Evolutionary conservation across 2,888 invertebrate genomes (phyloP).

Genomic region (Zonitis immaculata): DNA sequence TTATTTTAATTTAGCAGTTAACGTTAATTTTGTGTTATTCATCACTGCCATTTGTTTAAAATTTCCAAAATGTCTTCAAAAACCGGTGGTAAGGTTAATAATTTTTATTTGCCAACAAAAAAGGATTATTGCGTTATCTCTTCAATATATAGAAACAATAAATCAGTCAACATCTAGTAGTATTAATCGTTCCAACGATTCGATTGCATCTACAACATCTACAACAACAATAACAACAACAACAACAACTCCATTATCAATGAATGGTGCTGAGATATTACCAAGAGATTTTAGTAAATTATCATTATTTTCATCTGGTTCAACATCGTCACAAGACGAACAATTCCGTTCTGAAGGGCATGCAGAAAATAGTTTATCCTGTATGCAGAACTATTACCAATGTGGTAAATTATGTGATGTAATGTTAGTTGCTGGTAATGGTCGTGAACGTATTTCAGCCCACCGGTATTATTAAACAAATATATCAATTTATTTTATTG

Average conservation of each 20-base stretch:
- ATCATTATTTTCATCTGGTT: constrained; percentile 58
- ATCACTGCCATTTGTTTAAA: not conserved
- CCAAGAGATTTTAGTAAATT: constrained; percentile 64
- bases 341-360: constrained; percentile 73
- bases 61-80: not conserved
- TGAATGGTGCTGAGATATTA: constrained; percentile 52
- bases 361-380: constrained; percentile 73
- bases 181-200: constrained; percentile 44
- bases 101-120: not conserved
- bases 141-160: not conserved
- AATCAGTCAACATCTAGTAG: constrained; percentile 10
- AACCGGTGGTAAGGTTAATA: not conserved
- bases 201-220: constrained; percentile 31
- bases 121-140: too few species aligned
- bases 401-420: constrained; percentile 85
- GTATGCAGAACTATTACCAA: constrained; percentile 78
- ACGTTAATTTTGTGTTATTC: too few species aligned
- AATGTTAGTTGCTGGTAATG: constrained; percentile 71
- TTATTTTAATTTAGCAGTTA: too few species aligned
- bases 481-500: too few species aligned
- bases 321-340: constrained; percentile 66
- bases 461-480: too few species aligned
- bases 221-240: constrained; percentile 30
- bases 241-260: constrained; percentile 37
- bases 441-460: constrained; percentile 54